Percentiles rank a stretch among this genome's conserved stretches.
Evolutionary conservation across 1,140 invertebrate genomes (phyloP).

Genomic region (Drosophila neocordata): DNA sequence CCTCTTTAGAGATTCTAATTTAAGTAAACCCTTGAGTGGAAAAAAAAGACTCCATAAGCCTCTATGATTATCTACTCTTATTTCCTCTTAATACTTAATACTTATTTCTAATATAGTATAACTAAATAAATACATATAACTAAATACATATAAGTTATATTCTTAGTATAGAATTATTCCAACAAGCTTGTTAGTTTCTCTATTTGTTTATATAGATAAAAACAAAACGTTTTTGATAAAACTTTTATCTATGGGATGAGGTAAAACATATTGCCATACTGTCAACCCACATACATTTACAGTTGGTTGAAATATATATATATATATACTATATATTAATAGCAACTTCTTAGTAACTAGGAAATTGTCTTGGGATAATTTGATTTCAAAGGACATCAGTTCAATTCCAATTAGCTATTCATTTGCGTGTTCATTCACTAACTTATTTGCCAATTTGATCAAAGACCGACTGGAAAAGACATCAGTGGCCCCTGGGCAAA

Average conservation of each 20-base stretch:
- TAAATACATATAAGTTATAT: neutral
- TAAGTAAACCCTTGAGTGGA: no score
- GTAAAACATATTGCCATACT: neutral
- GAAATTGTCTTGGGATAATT: neutral
- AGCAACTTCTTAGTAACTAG: neutral
- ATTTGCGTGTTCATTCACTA: neutral
- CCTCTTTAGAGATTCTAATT: no score
- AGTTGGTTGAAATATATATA: no score
- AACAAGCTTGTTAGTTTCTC: neutral
- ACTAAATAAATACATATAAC: no score
- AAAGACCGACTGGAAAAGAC: neutral
- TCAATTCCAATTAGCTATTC: slow-evolving; percentile 1
- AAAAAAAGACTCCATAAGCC: no score
- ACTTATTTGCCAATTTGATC: slow-evolving; percentile 1
- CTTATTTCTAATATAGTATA: no score
- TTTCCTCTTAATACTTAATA: no score
- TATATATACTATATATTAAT: neutral
- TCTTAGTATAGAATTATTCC: neutral
- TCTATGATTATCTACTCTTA: no score
- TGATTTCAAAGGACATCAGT: neutral
- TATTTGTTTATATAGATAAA: neutral
- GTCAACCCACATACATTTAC: neutral
- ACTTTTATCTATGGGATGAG: neutral
- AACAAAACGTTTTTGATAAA: neutral
- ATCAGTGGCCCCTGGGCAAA: slow-evolving; percentile 11